A percentile compares a stretch with the other conserved stretches of the same genome.
phyloP scores from a whole-genome alignment of 1,140 invertebrate species.

The Calycopis cecrops region DNA sequence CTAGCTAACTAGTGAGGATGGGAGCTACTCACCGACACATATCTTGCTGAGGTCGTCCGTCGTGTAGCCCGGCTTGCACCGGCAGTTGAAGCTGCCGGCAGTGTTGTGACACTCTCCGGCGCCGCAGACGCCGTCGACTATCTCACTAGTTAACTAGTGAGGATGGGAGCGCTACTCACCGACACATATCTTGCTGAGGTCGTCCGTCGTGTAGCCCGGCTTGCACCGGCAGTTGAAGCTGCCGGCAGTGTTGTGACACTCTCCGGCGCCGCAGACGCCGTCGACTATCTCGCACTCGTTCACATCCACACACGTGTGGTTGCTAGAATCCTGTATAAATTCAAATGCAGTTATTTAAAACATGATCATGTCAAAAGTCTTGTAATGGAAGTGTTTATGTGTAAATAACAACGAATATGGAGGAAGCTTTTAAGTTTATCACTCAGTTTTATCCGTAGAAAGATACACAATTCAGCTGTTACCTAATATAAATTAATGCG shows the following conservation, averaged over 20 bases:
- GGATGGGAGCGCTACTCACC: slow-evolving; percentile 74
- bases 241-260: slow-evolving; percentile 88
- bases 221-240: slow-evolving; percentile 89
- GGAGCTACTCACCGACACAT: slow-evolving; percentile 88
- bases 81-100: slow-evolving; percentile 88
- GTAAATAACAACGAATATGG: too few species aligned
- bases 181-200: slow-evolving; percentile 89
- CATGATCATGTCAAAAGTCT: not conserved
- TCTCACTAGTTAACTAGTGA: not conserved
- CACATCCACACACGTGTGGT: slow-evolving; percentile 81
- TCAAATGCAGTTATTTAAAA: not conserved
- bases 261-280: slow-evolving; percentile 89
- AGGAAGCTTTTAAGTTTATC: too few species aligned
- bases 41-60: slow-evolving; percentile 87
- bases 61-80: slow-evolving; percentile 85
- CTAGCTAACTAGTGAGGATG: too few species aligned
- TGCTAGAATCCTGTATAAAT: slow-evolving; percentile 59
- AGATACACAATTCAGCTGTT: too few species aligned
- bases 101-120: slow-evolving; percentile 89
- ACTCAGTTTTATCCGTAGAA: too few species aligned
- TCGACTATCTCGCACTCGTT: slow-evolving; percentile 91
- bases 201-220: slow-evolving; percentile 83
- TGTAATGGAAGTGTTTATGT: too few species aligned
- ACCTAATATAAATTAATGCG: too few species aligned
- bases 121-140: slow-evolving; percentile 77